Base-by-base conservation (phyloP, 2,797 vertebrate species). In the Masticophis lateralis region DNA sequence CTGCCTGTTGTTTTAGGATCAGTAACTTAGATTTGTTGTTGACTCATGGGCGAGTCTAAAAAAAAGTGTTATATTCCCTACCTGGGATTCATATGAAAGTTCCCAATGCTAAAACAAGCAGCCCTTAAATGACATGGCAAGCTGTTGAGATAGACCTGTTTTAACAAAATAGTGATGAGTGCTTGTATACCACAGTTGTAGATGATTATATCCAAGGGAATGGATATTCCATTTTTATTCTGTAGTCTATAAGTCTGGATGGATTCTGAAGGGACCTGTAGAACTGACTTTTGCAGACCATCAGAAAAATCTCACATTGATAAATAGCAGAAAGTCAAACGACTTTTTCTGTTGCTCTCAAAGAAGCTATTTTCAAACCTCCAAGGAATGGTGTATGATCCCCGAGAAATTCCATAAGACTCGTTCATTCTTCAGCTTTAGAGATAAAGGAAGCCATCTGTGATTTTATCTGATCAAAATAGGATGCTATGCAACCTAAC, bases 11-110 rank as follows among this genome's bases (percentile, higher is more conserved):
- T 87, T 37, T 91, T 43, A 57, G 86, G 60, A 57, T 69, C 32
- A 43, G n/a, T 92, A 37, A 53, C 91, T 56, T 55, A 92, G 86
- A 89, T 92, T 79, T 92, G 43, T 18, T 92, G 37, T 89, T 28
- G 28, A n/a, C 37, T 69, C 25, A 18, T 32, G 11, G 20, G 56
- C 10, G 20, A 61, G 20, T 9, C 53, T 32, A 57, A 20, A 56
- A 47, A 53, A 88, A 8, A 28, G 13, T 5, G 2, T 10, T 11
- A 56, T 59, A 27, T 53, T 59, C 47, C 2, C 55, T 5, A 3
- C 74, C 25, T 27, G 37, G n/a, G 28, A 56, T 37, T 89, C 10
- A 18, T 74, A 28, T 37, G 32, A 59, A 57, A 43, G 25, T 47
- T 63, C 10, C 43, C 32, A 37, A 25, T 43, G 53, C 53, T 16